These are phyloP conservation scores for Stenoptilia bipunctidactyla DNA, from an alignment of 2,888 invertebrate species.

Conservation along the genomic window DNA sequence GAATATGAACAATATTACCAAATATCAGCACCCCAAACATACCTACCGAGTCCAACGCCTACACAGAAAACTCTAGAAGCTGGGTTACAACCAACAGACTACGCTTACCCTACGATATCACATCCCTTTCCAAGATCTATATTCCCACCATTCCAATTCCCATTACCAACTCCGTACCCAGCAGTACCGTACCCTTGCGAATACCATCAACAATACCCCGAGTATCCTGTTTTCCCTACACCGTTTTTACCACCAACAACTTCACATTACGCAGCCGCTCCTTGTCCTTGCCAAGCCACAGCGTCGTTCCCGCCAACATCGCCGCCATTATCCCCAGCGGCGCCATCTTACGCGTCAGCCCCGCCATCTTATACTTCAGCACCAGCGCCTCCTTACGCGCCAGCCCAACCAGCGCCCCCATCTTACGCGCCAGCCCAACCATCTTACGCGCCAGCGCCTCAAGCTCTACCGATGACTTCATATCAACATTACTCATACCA, in stretches of 20 bases:
- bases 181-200: slow-evolving; percentile 2
- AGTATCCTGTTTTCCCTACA: too few relatives aligned
- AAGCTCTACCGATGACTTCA: too few relatives aligned
- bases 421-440: slow-evolving; percentile 10
- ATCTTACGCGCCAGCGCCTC: slow-evolving; percentile 15
- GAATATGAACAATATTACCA: not conserved
- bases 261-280: too few relatives aligned
- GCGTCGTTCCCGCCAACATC: slow-evolving; percentile 1
- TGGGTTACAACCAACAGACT: slow-evolving; percentile 19
- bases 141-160: slow-evolving; percentile 12
- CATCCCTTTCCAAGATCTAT: slow-evolving; percentile 18
- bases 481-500: slow-evolving; percentile 16
- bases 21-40: not conserved
- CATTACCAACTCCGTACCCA: not conserved
- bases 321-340: not conserved
- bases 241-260: too few relatives aligned
- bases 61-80: slow-evolving; percentile 12
- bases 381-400: slow-evolving; percentile 5
- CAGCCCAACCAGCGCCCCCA: slow-evolving; percentile 4
- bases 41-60: not conserved
- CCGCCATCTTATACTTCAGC: slow-evolving; percentile 7
- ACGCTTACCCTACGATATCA: slow-evolving; percentile 16
- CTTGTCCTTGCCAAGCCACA: too few relatives aligned
- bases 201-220: slow-evolving; percentile 9
- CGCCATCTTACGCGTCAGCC: slow-evolving; percentile 1